phyloP scores from a whole-genome alignment of 2,113 vertebrate genomes.

The Sinocyclocheilus maitianheensis region DNA sequence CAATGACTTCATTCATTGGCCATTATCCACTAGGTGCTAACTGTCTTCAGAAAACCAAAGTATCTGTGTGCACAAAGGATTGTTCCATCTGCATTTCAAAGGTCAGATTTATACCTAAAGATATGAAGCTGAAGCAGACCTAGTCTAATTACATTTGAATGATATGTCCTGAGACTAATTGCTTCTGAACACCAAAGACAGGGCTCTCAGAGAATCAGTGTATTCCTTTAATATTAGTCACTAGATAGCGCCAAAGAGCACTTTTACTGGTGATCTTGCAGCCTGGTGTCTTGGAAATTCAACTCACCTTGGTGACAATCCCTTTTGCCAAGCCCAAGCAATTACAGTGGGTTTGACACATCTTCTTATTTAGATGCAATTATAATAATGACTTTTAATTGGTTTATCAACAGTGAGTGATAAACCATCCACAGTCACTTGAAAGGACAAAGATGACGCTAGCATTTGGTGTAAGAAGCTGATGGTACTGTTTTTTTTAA shows the following conservation, averaged over 20 bases:
- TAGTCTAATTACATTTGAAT: neutral
- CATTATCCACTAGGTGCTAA: constrained; percentile 16
- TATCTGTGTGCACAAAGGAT: neutral
- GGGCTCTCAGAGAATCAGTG: neutral
- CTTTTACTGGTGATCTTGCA: neutral
- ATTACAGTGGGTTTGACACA: neutral
- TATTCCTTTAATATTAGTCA: constrained; percentile 55
- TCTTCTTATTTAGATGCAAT: neutral
- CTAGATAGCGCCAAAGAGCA: constrained; percentile 74
- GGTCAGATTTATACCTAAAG: neutral
- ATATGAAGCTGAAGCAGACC: neutral
- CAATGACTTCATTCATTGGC: neutral
- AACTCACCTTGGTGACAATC: neutral
- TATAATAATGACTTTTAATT: neutral
- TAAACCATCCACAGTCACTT: neutral
- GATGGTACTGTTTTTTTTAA: neutral
- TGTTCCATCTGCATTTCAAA: neutral
- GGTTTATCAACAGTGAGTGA: neutral
- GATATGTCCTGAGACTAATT: neutral
- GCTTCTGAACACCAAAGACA: neutral
- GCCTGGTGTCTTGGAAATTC: neutral
- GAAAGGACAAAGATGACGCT: neutral
- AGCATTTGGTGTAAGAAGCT: neutral
- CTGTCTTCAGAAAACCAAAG: neutral
- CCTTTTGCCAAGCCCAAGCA: neutral